Evolutionary conservation across 2,888 invertebrate species (phyloP).

Genomic region (Drosophila buzzatii): DNA sequence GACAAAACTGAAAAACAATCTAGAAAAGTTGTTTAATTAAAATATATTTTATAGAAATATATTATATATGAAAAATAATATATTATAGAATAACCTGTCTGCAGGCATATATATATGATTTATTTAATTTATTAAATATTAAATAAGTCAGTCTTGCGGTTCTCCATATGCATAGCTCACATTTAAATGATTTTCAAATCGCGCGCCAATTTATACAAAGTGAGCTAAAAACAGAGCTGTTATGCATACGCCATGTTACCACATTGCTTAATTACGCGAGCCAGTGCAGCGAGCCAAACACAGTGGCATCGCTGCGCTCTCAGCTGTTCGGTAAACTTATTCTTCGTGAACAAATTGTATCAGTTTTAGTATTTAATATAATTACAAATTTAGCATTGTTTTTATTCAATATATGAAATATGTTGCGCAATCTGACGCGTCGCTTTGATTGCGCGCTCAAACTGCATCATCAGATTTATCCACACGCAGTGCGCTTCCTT

Average conservation of each 20-base stretch:
- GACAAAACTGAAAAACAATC: slow-evolving; percentile 19
- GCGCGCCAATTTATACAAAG: neutral
- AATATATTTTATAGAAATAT: too few relatives aligned
- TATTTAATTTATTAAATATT: too few relatives aligned
- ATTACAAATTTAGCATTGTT: neutral
- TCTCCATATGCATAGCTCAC: neutral
- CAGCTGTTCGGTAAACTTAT: slow-evolving; percentile 43
- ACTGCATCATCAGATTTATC: slow-evolving; percentile 30
- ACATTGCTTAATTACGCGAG: neutral
- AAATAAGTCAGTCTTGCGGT: too few relatives aligned
- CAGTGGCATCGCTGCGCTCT: slow-evolving; percentile 23
- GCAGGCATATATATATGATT: too few relatives aligned
- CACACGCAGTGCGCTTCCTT: neutral
- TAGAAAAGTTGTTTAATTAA: too few relatives aligned
- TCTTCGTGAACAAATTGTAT: slow-evolving; percentile 23
- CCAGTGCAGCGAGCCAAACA: neutral
- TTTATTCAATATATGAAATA: neutral
- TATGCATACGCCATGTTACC: slow-evolving; percentile 11
- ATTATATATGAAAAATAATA: too few relatives aligned
- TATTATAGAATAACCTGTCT: too few relatives aligned
- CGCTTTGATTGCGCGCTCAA: slow-evolving; percentile 50
- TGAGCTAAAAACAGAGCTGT: neutral
- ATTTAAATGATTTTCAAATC: neutral
- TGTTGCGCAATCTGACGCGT: slow-evolving; percentile 63
- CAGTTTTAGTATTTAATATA: neutral